Percentiles rank a stretch among this genome's conserved stretches.
These are phyloP conservation scores for Paratrypauchen microcephalus DNA, from an alignment of 2,797 vertebrate genomes.

Conservation along the genomic window DNA sequence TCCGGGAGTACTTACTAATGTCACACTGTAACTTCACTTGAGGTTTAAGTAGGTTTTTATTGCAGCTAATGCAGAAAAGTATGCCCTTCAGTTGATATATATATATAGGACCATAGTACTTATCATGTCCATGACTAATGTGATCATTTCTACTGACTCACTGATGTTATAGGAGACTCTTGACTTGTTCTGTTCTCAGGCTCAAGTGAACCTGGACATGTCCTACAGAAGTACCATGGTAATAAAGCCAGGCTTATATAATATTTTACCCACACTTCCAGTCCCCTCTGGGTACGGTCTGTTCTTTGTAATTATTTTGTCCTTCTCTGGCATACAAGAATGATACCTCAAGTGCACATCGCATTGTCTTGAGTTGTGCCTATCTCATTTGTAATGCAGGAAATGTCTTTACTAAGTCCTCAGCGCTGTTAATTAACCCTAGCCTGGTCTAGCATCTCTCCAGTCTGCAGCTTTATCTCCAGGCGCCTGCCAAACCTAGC, in stretches of 20 bases:
- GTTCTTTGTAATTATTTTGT: slow-evolving; percentile 4
- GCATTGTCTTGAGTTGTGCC: slow-evolving; percentile 11
- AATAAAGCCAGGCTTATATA: slow-evolving; percentile 2
- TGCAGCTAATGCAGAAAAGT: slow-evolving; percentile 36
- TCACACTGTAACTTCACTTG: slow-evolving; percentile 43
- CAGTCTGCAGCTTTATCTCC: slow-evolving; percentile 36
- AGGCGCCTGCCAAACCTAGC: slow-evolving; percentile 32
- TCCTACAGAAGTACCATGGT: slow-evolving; percentile 3
- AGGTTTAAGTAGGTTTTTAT: slow-evolving; percentile 34
- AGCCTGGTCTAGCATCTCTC: slow-evolving; percentile 35
- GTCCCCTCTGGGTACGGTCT: background rate
- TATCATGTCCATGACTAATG: slow-evolving; percentile 32
- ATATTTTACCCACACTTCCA: background rate
- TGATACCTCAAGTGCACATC: background rate
- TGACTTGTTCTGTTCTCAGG: slow-evolving; percentile 12
- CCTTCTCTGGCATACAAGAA: background rate
- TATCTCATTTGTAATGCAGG: slow-evolving; percentile 65
- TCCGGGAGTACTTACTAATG: slow-evolving; percentile 33
- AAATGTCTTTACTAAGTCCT: slow-evolving; percentile 44
- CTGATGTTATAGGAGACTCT: slow-evolving; percentile 11
- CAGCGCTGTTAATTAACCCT: slow-evolving; percentile 71
- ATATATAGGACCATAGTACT: slow-evolving; percentile 34
- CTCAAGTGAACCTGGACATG: slow-evolving; percentile 14
- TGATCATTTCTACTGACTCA: slow-evolving; percentile 28
- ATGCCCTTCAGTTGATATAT: slow-evolving; percentile 61